phyloP scores from a whole-genome alignment of 2,113 vertebrate genomes.

The Elanus axillaris region DNA sequence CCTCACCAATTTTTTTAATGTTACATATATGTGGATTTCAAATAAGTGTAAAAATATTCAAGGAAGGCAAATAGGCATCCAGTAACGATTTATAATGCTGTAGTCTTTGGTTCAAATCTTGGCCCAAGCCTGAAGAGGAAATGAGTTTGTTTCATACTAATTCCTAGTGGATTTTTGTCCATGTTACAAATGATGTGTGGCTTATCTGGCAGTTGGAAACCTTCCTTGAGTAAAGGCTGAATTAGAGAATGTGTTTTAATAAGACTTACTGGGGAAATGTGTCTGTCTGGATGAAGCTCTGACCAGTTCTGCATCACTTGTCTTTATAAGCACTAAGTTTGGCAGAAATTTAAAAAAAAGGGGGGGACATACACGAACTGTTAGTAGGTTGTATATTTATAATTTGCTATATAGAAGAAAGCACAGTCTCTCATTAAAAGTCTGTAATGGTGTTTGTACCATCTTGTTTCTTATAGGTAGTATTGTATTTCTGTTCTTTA shows the following conservation, averaged over 20 bases:
- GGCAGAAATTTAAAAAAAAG: neutral
- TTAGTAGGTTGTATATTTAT: neutral
- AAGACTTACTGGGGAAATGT: neutral
- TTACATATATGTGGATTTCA: neutral
- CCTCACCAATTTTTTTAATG: neutral
- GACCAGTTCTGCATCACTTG: neutral
- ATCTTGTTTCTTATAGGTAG: neutral
- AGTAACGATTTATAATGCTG: neutral
- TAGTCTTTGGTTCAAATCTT: conserved; percentile 1
- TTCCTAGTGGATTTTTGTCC: conserved; percentile 27
- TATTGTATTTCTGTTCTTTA: neutral
- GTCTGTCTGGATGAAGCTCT: neutral
- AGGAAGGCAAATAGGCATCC: neutral
- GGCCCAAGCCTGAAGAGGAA: conserved; percentile 4
- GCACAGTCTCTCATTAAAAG: neutral
- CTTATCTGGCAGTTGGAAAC: neutral
- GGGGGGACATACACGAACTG: neutral
- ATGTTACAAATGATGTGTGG: neutral
- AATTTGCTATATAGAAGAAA: neutral
- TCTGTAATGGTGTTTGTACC: neutral
- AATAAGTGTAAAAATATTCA: neutral
- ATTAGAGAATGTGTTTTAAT: neutral
- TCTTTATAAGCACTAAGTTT: neutral
- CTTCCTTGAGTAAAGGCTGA: neutral
- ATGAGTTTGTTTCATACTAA: conserved; percentile 28